These are phyloP conservation scores for Rhynchotus rufescens DNA, from an alignment of 2,797 vertebrate genomes.

Conservation along the genomic window DNA sequence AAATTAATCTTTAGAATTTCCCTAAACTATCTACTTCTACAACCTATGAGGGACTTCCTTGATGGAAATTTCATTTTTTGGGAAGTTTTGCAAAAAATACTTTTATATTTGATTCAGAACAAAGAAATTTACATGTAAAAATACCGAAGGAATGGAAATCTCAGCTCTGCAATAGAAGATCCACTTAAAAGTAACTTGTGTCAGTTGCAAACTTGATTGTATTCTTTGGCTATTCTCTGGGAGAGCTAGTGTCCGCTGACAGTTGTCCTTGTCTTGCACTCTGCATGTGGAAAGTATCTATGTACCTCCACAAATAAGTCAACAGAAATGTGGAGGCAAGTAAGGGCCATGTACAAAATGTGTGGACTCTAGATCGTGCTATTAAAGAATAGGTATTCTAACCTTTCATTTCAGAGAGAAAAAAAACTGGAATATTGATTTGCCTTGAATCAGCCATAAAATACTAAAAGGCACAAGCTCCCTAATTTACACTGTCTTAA, in stretches of 20 bases:
- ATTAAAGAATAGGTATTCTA: not conserved
- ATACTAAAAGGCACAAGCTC: not conserved
- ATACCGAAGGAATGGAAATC: not conserved
- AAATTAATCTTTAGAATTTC: not conserved
- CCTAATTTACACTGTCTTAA: conserved; percentile 2
- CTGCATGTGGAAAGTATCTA: not conserved
- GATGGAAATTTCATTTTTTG: not conserved
- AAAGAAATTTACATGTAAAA: not conserved
- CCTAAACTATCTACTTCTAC: not conserved
- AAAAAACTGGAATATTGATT: not conserved
- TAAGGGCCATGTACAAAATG: not conserved
- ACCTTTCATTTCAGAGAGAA: not conserved
- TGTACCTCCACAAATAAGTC: not conserved
- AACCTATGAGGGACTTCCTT: rapidly evolving
- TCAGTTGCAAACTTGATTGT: not conserved
- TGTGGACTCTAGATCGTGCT: not conserved
- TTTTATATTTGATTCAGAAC: not conserved
- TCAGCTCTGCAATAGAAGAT: not conserved
- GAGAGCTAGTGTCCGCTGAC: not conserved
- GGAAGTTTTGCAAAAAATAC: not conserved
- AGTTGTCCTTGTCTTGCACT: not conserved
- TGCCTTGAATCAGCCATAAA: not conserved
- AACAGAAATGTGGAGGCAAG: not conserved
- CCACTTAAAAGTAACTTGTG: not conserved
- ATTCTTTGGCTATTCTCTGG: not conserved